These are phyloP conservation scores for Aplysina aerophoba DNA, from an alignment of 37 sponge, comb jelly and placozoan genomes.

Conservation along the genomic window DNA sequence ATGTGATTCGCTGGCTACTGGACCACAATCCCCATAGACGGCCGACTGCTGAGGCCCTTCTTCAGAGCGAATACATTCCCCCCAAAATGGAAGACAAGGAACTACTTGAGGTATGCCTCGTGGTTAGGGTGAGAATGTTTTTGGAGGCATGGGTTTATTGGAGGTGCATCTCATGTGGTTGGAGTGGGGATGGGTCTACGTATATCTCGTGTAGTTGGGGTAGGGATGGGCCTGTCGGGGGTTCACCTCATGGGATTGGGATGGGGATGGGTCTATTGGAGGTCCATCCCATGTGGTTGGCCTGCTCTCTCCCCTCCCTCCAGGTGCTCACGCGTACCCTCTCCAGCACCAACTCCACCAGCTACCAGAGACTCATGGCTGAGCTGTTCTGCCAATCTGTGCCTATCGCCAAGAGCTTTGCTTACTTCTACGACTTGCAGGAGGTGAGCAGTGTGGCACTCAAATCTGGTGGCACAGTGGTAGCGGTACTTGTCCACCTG, in stretches of 20 bases:
- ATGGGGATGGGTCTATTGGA: not conserved
- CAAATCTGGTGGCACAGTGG: too few relatives aligned
- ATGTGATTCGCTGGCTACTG: conserved; percentile 63
- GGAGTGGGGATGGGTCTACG: too few relatives aligned
- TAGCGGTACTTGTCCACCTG: too few relatives aligned
- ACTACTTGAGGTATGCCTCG: conserved; percentile 67
- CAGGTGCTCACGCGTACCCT: conserved; percentile 72
- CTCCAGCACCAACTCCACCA: conserved; percentile 68
- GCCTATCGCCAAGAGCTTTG: not conserved
- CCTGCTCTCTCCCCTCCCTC: not conserved
- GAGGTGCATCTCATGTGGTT: too few relatives aligned
- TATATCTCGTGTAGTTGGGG: too few relatives aligned
- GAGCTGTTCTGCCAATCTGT: conserved; percentile 67
- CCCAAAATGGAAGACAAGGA: conserved; percentile 87
- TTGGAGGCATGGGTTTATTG: too few relatives aligned
- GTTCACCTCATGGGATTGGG: not conserved
- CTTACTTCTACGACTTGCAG: conserved; percentile 28
- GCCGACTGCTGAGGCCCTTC: conserved; percentile 80
- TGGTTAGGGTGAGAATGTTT: too few relatives aligned
- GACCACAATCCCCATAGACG: conserved; percentile 79
- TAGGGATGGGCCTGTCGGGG: too few relatives aligned
- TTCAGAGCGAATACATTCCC: conserved; percentile 81
- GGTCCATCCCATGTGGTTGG: not conserved
- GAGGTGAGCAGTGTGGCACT: not conserved
- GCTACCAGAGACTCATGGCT: conserved; percentile 68